Evolutionary conservation across 2,888 invertebrate species (phyloP), one percentile per base, ranked within the genome.

Genomic region (Troglohyphantes excavatus): DNA sequence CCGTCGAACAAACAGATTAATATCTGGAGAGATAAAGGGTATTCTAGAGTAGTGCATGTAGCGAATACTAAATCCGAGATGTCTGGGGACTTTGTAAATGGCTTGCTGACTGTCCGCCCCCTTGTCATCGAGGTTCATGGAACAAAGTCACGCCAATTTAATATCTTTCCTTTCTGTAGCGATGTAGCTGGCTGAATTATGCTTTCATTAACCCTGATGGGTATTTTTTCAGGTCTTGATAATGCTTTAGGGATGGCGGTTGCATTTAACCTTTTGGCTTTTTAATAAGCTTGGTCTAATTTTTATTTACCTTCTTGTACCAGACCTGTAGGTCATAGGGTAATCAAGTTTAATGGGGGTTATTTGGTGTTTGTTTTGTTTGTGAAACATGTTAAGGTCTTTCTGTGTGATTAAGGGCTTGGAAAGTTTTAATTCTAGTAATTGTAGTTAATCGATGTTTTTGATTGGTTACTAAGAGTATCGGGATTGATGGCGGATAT

Each of bases 1-100:
- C n/a, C 39, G 11, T 39, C 39, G 9, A 26, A 43, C 72, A 26
- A 26, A 21, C 63, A 33, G 63, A 78, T 75, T 75, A 75, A 63
- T 78, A 53, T 53, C n/a, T n/a, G n/a, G n/a, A n/a, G 5, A 13
- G n/a, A 53, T n/a, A 17, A 0, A 33, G 9, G 13, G n/a, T 53
- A n/a, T 53, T 53, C n/a, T n/a, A 53, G n/a, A 13, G 17, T 53
- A 39, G 53, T 53, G 7, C 17, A 5, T 53, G 53, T 9, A 53
- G n/a, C 2, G 53, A 53, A 53, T 53, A 17, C 53, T n/a, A 53
- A 53, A 53, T 17, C 9, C 17, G 17, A 3, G 46, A 17, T 46
- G 53, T 53, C 53, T n/a, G 53, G n/a, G n/a, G 53, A 53, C n/a
- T 5, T 53, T 13, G 53, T n/a, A 17, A 6, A n/a, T 53, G 53